Conservation (phyloP, 2,797 vertebrate species). For the Rhynchotus rufescens region DNA sequence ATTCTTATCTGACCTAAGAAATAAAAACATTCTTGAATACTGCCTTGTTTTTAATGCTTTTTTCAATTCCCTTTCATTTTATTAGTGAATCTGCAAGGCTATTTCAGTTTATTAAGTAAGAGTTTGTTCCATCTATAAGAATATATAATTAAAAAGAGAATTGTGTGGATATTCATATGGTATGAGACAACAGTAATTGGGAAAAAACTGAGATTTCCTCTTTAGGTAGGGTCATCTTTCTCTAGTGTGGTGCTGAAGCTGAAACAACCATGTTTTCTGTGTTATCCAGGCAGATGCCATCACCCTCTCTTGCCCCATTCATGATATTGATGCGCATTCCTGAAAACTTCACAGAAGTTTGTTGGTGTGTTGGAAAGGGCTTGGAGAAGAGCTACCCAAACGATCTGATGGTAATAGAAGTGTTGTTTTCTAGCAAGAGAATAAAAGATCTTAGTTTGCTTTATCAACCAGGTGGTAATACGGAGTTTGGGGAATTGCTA, state of each 20-base stretch:
- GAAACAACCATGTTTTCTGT: background rate
- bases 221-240: background rate
- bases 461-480: background rate
- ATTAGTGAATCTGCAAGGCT: background rate
- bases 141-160: background rate
- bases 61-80: background rate
- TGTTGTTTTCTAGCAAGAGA: rapidly evolving
- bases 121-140: background rate
- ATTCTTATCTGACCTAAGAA: constrained; percentile 20
- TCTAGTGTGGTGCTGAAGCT: background rate
- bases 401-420: background rate
- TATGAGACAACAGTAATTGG: background rate
- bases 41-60: background rate
- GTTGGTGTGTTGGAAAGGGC: background rate
- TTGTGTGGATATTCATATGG: background rate
- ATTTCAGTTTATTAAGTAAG: background rate
- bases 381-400: background rate
- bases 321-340: background rate
- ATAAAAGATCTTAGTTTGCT: background rate
- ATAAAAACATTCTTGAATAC: background rate
- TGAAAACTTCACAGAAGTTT: background rate
- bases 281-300: background rate
- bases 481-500: background rate
- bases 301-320: background rate
- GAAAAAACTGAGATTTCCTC: background rate